Conservation (phyloP, 2,113 vertebrate genomes). For the Varanus salvator region DNA sequence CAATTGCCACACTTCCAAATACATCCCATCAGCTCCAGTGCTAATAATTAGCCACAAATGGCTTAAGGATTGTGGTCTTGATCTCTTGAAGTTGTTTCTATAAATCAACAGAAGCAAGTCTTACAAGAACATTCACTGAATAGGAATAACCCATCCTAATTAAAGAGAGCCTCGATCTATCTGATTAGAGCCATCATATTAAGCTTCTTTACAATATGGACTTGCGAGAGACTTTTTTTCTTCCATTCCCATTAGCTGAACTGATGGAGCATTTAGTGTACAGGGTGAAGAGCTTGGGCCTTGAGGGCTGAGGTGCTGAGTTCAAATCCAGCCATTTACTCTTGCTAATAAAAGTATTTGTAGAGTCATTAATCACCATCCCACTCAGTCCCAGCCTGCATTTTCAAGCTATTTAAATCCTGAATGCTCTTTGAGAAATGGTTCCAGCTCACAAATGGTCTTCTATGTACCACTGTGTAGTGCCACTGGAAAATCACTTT, state of each 20-base stretch:
- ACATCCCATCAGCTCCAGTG: neutral
- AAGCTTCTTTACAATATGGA: neutral
- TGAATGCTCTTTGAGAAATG: neutral
- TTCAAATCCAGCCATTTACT: conserved; percentile 18
- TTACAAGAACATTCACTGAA: neutral
- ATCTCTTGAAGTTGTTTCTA: neutral
- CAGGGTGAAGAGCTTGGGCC: neutral
- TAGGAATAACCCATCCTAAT: conserved; percentile 1
- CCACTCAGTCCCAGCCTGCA: neutral
- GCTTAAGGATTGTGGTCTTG: neutral
- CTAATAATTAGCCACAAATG: neutral
- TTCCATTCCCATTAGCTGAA: conserved; percentile 1
- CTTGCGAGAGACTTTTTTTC: conserved; percentile 2
- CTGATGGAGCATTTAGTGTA: conserved; percentile 11
- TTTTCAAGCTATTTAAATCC: neutral
- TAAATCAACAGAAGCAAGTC: neutral
- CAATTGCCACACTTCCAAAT: neutral
- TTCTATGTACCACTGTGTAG: neutral
- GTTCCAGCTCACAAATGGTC: neutral
- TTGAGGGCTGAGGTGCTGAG: neutral
- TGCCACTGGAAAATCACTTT: neutral
- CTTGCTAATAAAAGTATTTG: conserved; percentile 5
- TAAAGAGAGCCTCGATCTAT: neutral
- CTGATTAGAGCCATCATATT: neutral
- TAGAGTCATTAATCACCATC: conserved; percentile 11